phyloP scores from a whole-genome alignment of 2,113 vertebrate genomes.

The Callipepla californica region DNA sequence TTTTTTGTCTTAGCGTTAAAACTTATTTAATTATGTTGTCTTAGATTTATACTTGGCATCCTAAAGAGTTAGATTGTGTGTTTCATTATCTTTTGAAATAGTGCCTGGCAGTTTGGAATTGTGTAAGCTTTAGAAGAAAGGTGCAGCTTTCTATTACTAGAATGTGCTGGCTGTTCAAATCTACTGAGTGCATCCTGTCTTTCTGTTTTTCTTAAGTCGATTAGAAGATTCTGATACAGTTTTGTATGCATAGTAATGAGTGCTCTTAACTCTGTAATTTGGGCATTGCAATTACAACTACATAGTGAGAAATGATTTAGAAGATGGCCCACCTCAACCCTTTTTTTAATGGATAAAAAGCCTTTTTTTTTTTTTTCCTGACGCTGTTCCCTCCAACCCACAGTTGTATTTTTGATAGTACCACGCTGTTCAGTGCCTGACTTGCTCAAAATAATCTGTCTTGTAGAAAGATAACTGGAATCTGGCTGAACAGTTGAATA shows the following conservation, averaged over 20 bases:
- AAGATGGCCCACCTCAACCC: not conserved
- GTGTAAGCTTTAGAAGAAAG: not conserved
- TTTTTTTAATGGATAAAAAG: not conserved
- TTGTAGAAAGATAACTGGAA: not conserved
- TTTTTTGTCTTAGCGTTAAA: not conserved
- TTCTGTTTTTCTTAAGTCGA: not conserved
- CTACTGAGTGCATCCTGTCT: not conserved
- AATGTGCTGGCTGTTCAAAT: not conserved
- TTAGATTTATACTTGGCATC: not conserved
- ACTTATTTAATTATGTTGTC: not conserved
- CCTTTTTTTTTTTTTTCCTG: accelerated
- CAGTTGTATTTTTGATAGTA: not conserved
- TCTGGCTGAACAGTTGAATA: not conserved
- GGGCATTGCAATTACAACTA: not conserved
- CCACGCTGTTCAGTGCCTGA: not conserved
- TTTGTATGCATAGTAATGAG: not conserved
- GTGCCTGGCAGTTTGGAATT: not conserved
- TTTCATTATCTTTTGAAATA: not conserved
- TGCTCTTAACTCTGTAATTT: not conserved
- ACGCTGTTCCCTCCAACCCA: not conserved
- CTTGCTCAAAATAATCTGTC: not conserved
- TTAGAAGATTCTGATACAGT: not conserved
- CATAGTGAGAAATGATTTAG: not conserved
- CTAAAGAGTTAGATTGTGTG: not conserved
- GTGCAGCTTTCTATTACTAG: not conserved